phyloP scores from a whole-genome alignment of 2,797 vertebrate species.

The Peromyscus nudipes region DNA sequence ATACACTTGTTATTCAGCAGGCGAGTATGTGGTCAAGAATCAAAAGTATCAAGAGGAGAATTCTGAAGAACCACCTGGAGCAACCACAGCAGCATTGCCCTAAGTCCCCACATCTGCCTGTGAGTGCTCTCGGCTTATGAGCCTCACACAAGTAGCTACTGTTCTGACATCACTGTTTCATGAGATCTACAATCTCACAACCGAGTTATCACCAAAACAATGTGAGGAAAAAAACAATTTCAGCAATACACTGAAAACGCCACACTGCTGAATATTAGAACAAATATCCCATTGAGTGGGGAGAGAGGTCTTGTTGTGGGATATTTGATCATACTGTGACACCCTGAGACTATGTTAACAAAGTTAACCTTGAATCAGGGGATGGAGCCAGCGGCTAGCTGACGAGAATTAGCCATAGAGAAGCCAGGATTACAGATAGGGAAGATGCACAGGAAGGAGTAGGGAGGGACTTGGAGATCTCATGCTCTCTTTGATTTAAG shows the following conservation, averaged over 20 bases:
- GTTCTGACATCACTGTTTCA: neutral
- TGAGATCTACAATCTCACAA: conserved; percentile 69
- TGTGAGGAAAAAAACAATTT: conserved; percentile 70
- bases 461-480: neutral
- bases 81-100: neutral
- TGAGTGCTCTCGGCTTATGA: conserved; percentile 43
- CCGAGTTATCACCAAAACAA: conserved; percentile 73
- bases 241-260: conserved; percentile 48
- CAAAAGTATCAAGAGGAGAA: neutral
- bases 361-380: neutral
- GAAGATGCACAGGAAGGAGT: neutral
- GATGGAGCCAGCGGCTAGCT: neutral
- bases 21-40: neutral
- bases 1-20: neutral
- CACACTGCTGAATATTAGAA: conserved; percentile 34
- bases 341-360: neutral
- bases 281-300: conserved; percentile 34
- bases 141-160: conserved; percentile 54
- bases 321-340: neutral
- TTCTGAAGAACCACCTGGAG: neutral
- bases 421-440: neutral
- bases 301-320: neutral
- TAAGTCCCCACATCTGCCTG: neutral
- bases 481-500: neutral
- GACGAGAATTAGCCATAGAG: neutral